Base-by-base conservation (phyloP, 2,113 vertebrate species). In the Uropsilus gracilis region DNA sequence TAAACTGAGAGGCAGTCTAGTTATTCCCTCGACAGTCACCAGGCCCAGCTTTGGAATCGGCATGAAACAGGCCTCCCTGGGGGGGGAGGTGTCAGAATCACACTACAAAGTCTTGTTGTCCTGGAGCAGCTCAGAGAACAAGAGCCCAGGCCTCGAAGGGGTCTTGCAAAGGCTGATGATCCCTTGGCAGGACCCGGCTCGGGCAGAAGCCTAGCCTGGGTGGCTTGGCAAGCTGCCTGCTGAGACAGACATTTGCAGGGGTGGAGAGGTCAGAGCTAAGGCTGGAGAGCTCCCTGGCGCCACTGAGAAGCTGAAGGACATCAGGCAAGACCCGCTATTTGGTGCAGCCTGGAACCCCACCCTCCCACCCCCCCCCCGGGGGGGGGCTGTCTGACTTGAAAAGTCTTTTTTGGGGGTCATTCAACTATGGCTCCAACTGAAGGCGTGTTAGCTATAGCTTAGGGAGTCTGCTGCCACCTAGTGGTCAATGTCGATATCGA, bases 401-500 rank as follows among this genome's bases (percentile, higher is more conserved):
- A 86, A 11, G 20, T 81, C 92, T 87, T 34, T 81, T 73, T 68
- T 22, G 2, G 22, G 55, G 22, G 55, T 42, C 16, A 68, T 20
- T 80, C 53, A 85, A 77, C 69, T 28, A 72, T 9, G 11, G n/a
- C 2, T 4, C 30, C 83, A 46, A 50, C 34, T 73, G 53, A 53
- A 22, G 0, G 61, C 13, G 17, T 48, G 55, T 81, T 80, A 71
- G 81, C 44, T 88, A 73, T 89, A 50, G 18, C 55, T 89, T 8
- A 28, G 72, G 68, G 7, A n/a, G 78, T 95, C 88, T 92, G 96
- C 95, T 96, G 97, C 92, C 97, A 94, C 75, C 98, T 97, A 93
- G 94, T 97, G 97, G 95, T 86, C 37, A 86, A 44, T 18, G n/a
- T 18, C 64, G 57, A 22, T 61, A 84, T 44, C 6, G 42, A 10